Conservation (phyloP, 2,888 invertebrate genomes). For the Anagyrus pseudococci region DNA sequence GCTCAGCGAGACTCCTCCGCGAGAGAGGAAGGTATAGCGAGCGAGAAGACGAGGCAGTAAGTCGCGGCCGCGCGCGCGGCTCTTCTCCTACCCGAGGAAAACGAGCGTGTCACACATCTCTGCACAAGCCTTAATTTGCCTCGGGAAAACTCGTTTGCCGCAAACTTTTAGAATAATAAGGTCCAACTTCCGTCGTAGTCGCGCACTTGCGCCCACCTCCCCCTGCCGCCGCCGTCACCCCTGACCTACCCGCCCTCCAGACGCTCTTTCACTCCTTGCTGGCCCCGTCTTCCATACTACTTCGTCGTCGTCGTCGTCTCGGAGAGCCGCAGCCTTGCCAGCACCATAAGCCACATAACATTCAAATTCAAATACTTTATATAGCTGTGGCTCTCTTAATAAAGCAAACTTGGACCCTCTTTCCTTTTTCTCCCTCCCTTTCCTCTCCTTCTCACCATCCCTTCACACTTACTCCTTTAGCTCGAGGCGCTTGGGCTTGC, state of each 20-base stretch:
- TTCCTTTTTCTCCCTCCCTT: background rate
- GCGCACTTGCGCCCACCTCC: background rate
- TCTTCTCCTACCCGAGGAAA: constrained; percentile 15
- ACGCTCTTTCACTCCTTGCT: too few species aligned
- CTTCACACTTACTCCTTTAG: background rate
- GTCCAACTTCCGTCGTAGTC: constrained; percentile 20
- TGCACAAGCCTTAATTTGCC: constrained; percentile 37
- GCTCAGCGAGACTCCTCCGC: constrained; percentile 1
- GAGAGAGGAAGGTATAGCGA: background rate
- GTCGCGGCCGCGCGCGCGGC: too few species aligned
- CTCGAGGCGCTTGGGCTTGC: background rate
- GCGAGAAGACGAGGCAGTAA: too few species aligned
- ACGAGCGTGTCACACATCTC: constrained; percentile 38
- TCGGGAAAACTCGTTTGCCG: constrained; percentile 37
- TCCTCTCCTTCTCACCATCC: constrained; percentile 1
- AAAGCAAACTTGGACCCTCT: constrained; percentile 34
- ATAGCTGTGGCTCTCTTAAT: constrained; percentile 23
- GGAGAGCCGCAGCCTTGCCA: background rate
- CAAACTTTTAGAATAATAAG: constrained; percentile 39
- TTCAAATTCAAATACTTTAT: constrained; percentile 36
- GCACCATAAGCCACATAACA: constrained; percentile 33
- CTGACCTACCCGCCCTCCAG: too few species aligned
- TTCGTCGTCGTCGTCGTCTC: constrained; percentile 7
- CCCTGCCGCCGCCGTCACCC: background rate
- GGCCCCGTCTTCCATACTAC: too few species aligned